These are phyloP conservation scores for Emydoidea blandingii DNA, from an alignment of 2,797 vertebrate species.

Conservation along the genomic window DNA sequence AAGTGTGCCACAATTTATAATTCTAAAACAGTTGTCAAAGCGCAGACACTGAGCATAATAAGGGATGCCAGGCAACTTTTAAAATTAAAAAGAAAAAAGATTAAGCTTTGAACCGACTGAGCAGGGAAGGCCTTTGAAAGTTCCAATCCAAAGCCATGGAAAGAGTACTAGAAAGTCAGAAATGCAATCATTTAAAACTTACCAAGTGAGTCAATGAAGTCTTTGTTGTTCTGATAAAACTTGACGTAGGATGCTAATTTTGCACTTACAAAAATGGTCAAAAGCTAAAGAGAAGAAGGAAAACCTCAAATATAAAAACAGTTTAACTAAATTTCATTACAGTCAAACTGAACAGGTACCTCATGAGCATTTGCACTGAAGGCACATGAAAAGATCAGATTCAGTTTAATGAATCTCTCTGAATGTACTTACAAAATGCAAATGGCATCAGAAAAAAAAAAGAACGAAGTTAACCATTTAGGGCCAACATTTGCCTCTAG, in stretches of 20 bases:
- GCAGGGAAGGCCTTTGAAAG: not conserved
- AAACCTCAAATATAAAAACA: constrained; percentile 50
- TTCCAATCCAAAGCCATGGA: accelerated
- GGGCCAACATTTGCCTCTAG: not conserved
- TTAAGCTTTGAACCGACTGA: not conserved
- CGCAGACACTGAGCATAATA: not conserved
- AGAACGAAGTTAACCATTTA: not conserved
- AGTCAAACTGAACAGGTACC: not conserved
- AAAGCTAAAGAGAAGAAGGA: constrained; percentile 83
- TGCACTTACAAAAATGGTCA: constrained; percentile 98
- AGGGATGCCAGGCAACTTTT: not conserved
- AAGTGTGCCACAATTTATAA: not conserved
- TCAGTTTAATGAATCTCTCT: not conserved
- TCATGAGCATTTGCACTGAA: not conserved
- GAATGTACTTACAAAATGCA: not conserved
- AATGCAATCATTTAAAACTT: constrained; percentile 77
- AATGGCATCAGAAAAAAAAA: not conserved
- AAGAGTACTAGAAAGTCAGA: not conserved
- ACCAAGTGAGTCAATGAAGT: constrained; percentile 99
- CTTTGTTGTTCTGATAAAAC: constrained; percentile 99
- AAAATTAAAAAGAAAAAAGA: not conserved
- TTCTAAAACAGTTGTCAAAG: not conserved
- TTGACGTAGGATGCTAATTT: constrained; percentile 95
- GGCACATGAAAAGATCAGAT: not conserved
- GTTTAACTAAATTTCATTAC: not conserved